Percentiles rank a stretch among this genome's conserved stretches.
phyloP scores from a whole-genome alignment of 2,888 invertebrate genomes.

The Brassicogethes aeneus region DNA sequence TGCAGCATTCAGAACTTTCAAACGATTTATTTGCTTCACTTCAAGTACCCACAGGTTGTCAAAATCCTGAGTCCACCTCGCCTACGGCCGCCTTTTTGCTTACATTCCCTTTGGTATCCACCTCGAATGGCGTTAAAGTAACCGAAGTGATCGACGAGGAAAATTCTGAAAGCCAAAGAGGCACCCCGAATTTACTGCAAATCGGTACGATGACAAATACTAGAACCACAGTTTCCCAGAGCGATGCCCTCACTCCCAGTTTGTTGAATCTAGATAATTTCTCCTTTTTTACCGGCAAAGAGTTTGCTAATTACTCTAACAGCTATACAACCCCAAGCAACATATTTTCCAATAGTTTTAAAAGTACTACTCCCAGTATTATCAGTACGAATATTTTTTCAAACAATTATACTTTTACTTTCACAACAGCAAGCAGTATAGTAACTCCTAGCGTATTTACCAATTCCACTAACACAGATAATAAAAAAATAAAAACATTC shows the following conservation, averaged over 20 bases:
- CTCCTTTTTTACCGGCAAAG: slow-evolving; percentile 34
- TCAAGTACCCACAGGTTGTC: slow-evolving; percentile 46
- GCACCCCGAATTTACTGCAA: slow-evolving; percentile 41
- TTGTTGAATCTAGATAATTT: slow-evolving; percentile 37
- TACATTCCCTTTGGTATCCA: slow-evolving; percentile 65
- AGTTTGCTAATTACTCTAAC: slow-evolving; percentile 9
- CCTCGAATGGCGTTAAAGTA: slow-evolving; percentile 46
- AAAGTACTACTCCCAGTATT: slow-evolving; percentile 1
- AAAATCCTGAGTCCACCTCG: slow-evolving; percentile 54
- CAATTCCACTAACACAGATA: too few species aligned
- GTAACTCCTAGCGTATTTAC: too few species aligned
- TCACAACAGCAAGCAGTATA: too few species aligned
- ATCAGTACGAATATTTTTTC: too few species aligned
- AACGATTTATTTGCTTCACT: slow-evolving; percentile 53
- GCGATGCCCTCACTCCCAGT: slow-evolving; percentile 32
- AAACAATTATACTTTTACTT: too few species aligned
- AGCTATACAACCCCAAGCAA: slow-evolving; percentile 20
- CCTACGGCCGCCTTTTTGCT: slow-evolving; percentile 70
- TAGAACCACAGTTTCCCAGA: slow-evolving; percentile 29
- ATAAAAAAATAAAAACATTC: too few species aligned
- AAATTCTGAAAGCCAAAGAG: slow-evolving; percentile 35
- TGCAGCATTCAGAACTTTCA: slow-evolving; percentile 46
- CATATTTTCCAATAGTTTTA: slow-evolving; percentile 3
- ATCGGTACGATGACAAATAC: slow-evolving; percentile 40
- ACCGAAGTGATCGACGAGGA: slow-evolving; percentile 48